A percentile compares a stretch with the other conserved stretches of the same genome.
These are phyloP conservation scores for Seladonia tumulorum DNA, from an alignment of 2,888 invertebrate species.

Conservation along the genomic window DNA sequence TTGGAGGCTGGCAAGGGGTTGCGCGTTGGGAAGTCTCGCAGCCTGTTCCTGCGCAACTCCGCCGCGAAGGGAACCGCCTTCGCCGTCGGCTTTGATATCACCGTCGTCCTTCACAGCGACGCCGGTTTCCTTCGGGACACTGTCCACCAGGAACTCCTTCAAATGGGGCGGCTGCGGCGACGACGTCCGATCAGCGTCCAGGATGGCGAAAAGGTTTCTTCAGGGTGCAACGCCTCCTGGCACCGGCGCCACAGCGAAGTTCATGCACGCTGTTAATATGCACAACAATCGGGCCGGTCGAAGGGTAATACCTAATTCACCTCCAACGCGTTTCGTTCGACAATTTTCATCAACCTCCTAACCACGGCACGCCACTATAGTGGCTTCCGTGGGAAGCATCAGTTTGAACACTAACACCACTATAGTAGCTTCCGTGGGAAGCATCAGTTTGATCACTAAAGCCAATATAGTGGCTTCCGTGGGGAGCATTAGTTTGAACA, in stretches of 20 bases:
- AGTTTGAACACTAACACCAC: no score
- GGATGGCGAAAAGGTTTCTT: slow-evolving; percentile 90
- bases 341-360: no score
- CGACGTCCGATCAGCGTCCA: slow-evolving; percentile 90
- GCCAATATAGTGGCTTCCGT: no score
- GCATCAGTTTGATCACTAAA: no score
- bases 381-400: no score
- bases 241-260: slow-evolving; percentile 78
- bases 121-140: slow-evolving; percentile 76
- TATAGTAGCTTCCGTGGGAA: no score
- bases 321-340: no score
- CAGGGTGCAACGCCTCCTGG: slow-evolving; percentile 86
- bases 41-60: slow-evolving; percentile 92
- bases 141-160: slow-evolving; percentile 87
- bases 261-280: slow-evolving; percentile 89
- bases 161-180: slow-evolving; percentile 96
- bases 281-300: slow-evolving; percentile 92
- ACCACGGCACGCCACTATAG: no score
- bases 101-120: slow-evolving; percentile 77
- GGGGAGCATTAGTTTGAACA: no score
- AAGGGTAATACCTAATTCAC: slow-evolving; percentile 85
- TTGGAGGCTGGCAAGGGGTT: slow-evolving; percentile 91
- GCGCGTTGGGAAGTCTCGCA: slow-evolving; percentile 90
- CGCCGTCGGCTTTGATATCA: slow-evolving; percentile 82
- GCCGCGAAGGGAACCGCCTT: slow-evolving; percentile 87